Evolutionary conservation across 2,888 invertebrate species (phyloP).

Genomic region (Drosophila kokeensis): DNA sequence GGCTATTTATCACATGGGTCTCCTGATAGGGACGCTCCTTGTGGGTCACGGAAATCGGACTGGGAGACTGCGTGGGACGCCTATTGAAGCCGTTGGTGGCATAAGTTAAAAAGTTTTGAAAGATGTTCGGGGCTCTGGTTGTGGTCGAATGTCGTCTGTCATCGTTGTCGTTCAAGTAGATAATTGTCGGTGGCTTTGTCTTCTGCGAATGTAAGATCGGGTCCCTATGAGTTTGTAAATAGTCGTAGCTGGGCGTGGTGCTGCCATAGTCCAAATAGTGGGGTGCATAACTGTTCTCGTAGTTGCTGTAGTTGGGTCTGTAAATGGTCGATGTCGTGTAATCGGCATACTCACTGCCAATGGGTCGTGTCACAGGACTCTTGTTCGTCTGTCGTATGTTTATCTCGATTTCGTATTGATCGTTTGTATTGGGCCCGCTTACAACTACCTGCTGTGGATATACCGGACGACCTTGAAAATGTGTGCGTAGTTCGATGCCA

Average conservation of each 20-base stretch:
- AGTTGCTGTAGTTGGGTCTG: slow-evolving; percentile 68
- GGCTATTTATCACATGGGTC: slow-evolving; percentile 53
- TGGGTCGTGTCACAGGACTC: slow-evolving; percentile 54
- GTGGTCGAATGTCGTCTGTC: slow-evolving; percentile 63
- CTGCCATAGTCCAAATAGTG: slow-evolving; percentile 62
- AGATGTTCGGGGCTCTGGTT: slow-evolving; percentile 74
- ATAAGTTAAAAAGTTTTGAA: slow-evolving; percentile 80
- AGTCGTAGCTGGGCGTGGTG: slow-evolving; percentile 62
- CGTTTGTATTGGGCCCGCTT: slow-evolving; percentile 73
- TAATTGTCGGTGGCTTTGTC: slow-evolving; percentile 84
- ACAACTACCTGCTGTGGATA: slow-evolving; percentile 82
- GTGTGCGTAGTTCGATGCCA: slow-evolving; percentile 75
- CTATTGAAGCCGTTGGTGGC: slow-evolving; percentile 70
- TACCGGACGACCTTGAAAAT: slow-evolving; percentile 71
- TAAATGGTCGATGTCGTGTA: slow-evolving; percentile 72
- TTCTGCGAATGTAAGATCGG: slow-evolving; percentile 51
- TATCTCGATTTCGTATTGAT: slow-evolving; percentile 85
- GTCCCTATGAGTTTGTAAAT: slow-evolving; percentile 55
- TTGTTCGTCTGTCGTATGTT: slow-evolving; percentile 84
- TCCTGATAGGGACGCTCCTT: slow-evolving; percentile 50
- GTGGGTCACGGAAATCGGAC: slow-evolving; percentile 48
- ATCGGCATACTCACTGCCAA: slow-evolving; percentile 42
- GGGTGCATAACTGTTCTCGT: slow-evolving; percentile 67
- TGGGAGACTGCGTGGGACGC: slow-evolving; percentile 42
- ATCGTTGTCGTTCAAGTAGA: slow-evolving; percentile 82